Evolutionary conservation across 2,888 invertebrate genomes (phyloP), one percentile per base, ranked within the genome.

Genomic region (Linnaemya vulpina): DNA sequence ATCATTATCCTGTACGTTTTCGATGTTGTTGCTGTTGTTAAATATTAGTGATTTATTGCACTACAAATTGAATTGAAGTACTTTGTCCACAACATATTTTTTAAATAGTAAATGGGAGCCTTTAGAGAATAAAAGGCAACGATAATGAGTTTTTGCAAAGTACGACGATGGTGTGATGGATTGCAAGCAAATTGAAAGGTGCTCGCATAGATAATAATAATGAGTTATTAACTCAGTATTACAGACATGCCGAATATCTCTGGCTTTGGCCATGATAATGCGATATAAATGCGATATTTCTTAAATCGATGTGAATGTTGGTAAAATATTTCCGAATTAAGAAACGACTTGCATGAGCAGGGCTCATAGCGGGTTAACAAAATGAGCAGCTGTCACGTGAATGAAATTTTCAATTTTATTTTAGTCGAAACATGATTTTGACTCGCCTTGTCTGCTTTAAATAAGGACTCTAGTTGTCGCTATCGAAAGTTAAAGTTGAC

Each of bases 41-140:
- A 40, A 74, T 74, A 74, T 80, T 85, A 85, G 85, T 85, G 85
- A 85, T 85, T 85, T 85, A 85, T 85, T 85, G 82, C 82, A 71
- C 65, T 82, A 85, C 85, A 85, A 85, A 85, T 85, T 85, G 85
- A 85, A 85, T 85, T 80, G 51, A 60, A 82, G 74, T 74, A 71
- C 85, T 82, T 82, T 82, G 74, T 67, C 65, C 67, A 74, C 35
- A 80, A 53, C 20, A 63, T 67, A 58, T 38, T 55, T 25, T 55
- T 22, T 11, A 1, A 22, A 0, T 13, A 46, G 15, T 9, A 22
- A 80, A 40, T 25, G 15, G 30, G 38, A 38, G 55, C 3, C n/a
- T 46, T 71, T 55, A 35, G 51, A 30, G 20, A 4, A 49, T 62
- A 4, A 10, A 30, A 11, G 30, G 22, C 40, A 67, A 58, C 58